phyloP scores from a whole-genome alignment of 2,113 vertebrate species.

The Platycercus adscitus region DNA sequence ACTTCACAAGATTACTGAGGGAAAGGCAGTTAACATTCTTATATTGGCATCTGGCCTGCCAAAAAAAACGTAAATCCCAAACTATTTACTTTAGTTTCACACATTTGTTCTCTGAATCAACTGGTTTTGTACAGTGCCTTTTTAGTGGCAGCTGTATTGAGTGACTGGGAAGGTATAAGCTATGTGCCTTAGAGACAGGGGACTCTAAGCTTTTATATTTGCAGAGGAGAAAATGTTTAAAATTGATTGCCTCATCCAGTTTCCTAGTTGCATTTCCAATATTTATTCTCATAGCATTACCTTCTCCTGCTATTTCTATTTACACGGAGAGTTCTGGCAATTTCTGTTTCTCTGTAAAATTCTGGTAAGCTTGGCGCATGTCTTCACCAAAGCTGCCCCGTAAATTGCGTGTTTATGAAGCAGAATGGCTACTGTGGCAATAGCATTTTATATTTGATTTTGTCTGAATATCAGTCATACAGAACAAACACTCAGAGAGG shows the following conservation, averaged over 20 bases:
- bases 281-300: conserved; percentile 29
- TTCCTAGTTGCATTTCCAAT: conserved; percentile 9
- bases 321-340: background rate
- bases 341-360: background rate
- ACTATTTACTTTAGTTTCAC: conserved; percentile 6
- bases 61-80: background rate
- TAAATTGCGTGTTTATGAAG: conserved; percentile 8
- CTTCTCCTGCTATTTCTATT: conserved; percentile 23
- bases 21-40: background rate
- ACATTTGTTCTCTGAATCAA: background rate
- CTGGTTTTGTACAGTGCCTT: background rate
- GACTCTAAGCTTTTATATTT: conserved; percentile 3
- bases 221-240: background rate
- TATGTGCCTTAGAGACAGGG: background rate
- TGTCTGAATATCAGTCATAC: background rate
- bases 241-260: background rate
- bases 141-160: background rate
- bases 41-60: background rate
- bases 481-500: background rate
- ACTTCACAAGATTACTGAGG: background rate
- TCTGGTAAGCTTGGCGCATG: background rate
- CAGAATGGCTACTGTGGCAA: background rate
- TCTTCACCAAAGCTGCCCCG: background rate
- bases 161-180: background rate
- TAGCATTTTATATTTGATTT: background rate